Conservation (phyloP, 2,797 vertebrate species). For the Gymnodraco acuticeps region DNA sequence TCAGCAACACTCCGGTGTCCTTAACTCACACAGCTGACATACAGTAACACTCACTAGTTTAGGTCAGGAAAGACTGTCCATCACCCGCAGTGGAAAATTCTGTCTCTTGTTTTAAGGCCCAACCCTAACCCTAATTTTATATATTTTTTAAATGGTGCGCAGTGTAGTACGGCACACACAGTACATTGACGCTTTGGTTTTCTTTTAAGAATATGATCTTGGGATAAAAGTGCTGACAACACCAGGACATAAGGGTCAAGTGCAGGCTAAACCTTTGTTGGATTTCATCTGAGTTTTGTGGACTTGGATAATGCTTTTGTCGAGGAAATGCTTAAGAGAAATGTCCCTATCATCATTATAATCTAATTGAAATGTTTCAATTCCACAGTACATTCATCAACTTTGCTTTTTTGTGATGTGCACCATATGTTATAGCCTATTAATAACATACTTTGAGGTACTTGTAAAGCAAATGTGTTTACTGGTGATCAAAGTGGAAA, state of each 20-base stretch:
- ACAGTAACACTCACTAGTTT: background rate
- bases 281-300: background rate
- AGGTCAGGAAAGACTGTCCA: background rate
- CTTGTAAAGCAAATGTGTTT: conserved; percentile 7
- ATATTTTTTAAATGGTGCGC: background rate
- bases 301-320: background rate
- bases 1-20: conserved; percentile 4
- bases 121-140: background rate
- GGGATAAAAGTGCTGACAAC: background rate
- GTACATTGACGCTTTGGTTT: background rate
- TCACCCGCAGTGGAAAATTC: background rate
- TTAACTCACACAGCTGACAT: conserved; percentile 2
- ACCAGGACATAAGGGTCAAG: background rate
- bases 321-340: background rate
- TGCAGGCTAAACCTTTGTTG: background rate
- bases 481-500: conserved; percentile 2
- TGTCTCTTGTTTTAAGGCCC: background rate
- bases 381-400: conserved; percentile 16
- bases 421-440: background rate
- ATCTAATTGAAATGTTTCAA: background rate
- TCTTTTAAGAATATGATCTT: no score
- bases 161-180: background rate
- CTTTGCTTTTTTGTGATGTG: conserved; percentile 5
- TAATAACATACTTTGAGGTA: background rate
- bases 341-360: background rate